These are phyloP conservation scores for Decapterus maruadsi DNA, from an alignment of 2,797 vertebrate genomes.

Conservation along the genomic window DNA sequence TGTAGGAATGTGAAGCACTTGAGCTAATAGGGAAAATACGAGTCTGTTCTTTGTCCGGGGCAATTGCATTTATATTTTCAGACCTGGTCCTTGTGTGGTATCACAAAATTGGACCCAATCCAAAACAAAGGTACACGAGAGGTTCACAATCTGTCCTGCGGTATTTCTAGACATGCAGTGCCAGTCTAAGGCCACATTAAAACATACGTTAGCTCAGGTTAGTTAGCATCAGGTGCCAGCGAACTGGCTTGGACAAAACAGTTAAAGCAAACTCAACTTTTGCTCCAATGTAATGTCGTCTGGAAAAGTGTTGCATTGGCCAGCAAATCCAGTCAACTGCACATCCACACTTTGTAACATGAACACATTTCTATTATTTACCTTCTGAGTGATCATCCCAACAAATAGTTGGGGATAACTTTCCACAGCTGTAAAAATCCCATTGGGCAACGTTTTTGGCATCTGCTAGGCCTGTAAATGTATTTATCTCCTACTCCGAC, in stretches of 20 bases:
- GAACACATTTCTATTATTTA: background rate
- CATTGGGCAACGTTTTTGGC: background rate
- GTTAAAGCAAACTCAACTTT: background rate
- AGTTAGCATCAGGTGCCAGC: no score
- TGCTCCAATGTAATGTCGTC: slow-evolving; percentile 3
- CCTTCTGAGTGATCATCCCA: background rate
- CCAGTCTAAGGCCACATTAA: background rate
- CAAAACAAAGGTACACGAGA: background rate
- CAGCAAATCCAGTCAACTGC: background rate
- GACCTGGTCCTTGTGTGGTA: background rate
- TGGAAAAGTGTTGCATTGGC: background rate
- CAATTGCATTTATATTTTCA: slow-evolving; percentile 5
- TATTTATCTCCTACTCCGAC: background rate
- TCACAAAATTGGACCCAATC: background rate
- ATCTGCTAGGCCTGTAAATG: background rate
- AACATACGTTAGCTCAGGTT: no score
- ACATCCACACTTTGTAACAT: background rate
- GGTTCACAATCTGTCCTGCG: background rate
- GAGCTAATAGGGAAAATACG: background rate
- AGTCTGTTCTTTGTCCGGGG: background rate
- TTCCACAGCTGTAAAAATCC: slow-evolving; percentile 5
- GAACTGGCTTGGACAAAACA: background rate
- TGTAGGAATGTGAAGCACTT: slow-evolving; percentile 9
- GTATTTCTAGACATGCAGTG: background rate
- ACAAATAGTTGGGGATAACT: background rate